These are phyloP conservation scores for Heterotilapia buettikoferi DNA, from an alignment of 2,113 vertebrate genomes.

Conservation along the genomic window DNA sequence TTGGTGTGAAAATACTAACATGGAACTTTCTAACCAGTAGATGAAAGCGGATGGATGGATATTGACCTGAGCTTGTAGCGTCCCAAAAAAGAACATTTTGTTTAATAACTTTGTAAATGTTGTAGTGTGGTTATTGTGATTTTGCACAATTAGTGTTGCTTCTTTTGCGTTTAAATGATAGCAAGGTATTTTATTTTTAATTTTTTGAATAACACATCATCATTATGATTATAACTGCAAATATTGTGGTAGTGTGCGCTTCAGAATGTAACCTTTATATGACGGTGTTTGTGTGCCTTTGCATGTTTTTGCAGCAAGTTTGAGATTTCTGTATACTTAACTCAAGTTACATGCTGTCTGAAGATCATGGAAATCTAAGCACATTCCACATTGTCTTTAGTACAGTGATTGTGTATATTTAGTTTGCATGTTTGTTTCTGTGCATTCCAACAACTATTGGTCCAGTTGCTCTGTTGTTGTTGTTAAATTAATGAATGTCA, in stretches of 20 bases:
- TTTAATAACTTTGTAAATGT: not conserved
- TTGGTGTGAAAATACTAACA: constrained; percentile 7
- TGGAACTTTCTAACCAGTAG: not conserved
- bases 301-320: not conserved
- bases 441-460: not conserved
- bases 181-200: not conserved
- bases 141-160: not conserved
- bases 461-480: not conserved
- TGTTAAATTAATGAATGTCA: not conserved
- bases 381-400: not conserved
- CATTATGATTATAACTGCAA: not conserved
- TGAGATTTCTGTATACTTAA: not conserved
- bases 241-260: not conserved
- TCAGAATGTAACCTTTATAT: not conserved
- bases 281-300: not conserved
- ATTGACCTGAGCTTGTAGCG: not conserved
- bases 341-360: not conserved
- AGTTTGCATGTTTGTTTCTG: not conserved
- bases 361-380: not conserved
- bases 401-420: not conserved
- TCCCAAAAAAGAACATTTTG: not conserved
- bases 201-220: not conserved
- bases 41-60: accelerated
- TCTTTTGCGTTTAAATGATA: not conserved
- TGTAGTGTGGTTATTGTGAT: not conserved